Evolutionary conservation across 2,113 vertebrate genomes (phyloP).

Genomic region (Varanus komodoensis): DNA sequence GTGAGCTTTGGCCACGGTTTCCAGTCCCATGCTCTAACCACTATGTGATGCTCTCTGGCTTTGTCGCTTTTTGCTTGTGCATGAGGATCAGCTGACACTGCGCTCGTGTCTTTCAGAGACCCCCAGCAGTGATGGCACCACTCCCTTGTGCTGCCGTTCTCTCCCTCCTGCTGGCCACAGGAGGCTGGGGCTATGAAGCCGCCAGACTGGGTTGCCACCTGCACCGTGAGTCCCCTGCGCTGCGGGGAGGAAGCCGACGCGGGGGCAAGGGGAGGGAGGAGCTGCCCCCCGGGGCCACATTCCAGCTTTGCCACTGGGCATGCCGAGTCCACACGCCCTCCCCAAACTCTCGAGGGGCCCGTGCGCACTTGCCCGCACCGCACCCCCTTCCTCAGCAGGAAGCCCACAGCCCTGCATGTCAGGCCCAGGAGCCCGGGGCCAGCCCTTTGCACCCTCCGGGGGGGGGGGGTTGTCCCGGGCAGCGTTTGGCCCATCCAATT

Average conservation of each 20-base stretch:
- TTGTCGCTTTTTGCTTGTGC: background rate
- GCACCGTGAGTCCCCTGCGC: slow-evolving; percentile 76
- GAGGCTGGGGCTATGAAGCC: slow-evolving; percentile 67
- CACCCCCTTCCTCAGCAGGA: too few species aligned
- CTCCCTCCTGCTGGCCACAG: slow-evolving; percentile 56
- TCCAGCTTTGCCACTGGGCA: background rate
- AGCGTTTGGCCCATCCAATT: too few species aligned
- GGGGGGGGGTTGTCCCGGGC: too few species aligned
- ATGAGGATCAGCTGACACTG: background rate
- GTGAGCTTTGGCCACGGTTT: background rate
- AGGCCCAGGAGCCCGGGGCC: too few species aligned
- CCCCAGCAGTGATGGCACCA: slow-evolving; percentile 71
- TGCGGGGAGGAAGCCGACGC: background rate
- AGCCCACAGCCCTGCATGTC: too few species aligned
- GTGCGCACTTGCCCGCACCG: too few species aligned
- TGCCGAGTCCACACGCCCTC: too few species aligned
- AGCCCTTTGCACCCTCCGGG: too few species aligned
- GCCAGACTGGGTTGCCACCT: slow-evolving; percentile 84
- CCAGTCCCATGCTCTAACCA: background rate
- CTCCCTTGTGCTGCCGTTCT: slow-evolving; percentile 47
- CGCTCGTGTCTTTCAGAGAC: slow-evolving; percentile 33
- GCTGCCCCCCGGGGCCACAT: background rate
- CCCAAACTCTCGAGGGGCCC: too few species aligned
- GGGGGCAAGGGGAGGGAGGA: background rate
- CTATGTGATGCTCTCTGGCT: background rate